phyloP scores from a whole-genome alignment of 92 coral and sea anemone genomes.

The Desmophyllum pertusum region DNA sequence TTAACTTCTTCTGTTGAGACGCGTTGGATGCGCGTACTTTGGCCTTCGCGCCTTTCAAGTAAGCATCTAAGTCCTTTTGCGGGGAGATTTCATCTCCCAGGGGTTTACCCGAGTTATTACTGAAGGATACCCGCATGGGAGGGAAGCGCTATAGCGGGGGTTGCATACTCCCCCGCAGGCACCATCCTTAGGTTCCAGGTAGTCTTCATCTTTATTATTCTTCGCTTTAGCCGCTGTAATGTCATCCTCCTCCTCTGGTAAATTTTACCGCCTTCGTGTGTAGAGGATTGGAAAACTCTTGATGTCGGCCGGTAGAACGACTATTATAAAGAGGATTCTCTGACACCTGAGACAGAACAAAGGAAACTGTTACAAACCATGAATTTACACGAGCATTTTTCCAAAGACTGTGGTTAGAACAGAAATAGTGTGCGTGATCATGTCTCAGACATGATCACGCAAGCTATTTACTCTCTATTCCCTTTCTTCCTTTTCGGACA shows the following conservation, averaged over 20 bases:
- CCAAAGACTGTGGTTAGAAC: too few relatives aligned
- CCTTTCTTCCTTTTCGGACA: too few relatives aligned
- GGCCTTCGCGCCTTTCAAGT: constrained; percentile 21
- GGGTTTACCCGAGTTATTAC: not conserved
- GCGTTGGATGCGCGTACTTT: constrained; percentile 29
- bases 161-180: not conserved
- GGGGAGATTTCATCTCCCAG: not conserved
- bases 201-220: constrained; percentile 16
- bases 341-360: constrained; percentile 10
- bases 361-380: not conserved
- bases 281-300: not conserved
- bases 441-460: too few relatives aligned
- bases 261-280: constrained; percentile 8
- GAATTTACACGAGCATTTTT: not conserved
- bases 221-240: not conserved
- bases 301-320: not conserved
- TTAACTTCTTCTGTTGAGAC: constrained; percentile 13
- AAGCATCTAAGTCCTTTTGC: not conserved
- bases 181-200: constrained; percentile 21
- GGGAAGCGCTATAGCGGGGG: not conserved
- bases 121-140: constrained; percentile 6
- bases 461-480: too few relatives aligned
- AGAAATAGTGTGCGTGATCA: too few relatives aligned
- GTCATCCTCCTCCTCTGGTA: constrained; percentile 15
- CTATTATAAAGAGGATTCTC: constrained; percentile 26